Evolutionary conservation across 1,140 invertebrate genomes (phyloP).

Genomic region (Chionoecetes opilio): DNA sequence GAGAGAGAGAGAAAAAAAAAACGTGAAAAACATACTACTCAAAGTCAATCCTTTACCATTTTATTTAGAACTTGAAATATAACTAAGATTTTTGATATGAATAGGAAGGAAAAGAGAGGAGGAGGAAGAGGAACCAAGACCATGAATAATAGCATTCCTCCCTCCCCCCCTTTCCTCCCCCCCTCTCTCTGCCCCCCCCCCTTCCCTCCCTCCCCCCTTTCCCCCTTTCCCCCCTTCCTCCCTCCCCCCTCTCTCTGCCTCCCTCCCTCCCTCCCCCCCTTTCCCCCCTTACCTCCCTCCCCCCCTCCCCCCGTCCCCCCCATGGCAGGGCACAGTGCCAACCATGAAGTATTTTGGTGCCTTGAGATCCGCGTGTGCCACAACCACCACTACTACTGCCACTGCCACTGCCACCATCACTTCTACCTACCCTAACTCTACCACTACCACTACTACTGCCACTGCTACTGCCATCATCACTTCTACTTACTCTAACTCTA

Average conservation of each 20-base stretch:
- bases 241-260: not conserved
- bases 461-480: slow-evolving; percentile 58
- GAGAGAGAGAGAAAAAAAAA: not conserved
- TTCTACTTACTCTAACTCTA: slow-evolving; percentile 40
- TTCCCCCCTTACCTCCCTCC: not conserved
- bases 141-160: slow-evolving; percentile 30
- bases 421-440: slow-evolving; percentile 39
- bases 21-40: not conserved
- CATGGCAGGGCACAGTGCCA: not conserved
- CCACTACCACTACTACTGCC: slow-evolving; percentile 61
- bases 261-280: not conserved
- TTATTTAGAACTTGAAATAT: not conserved
- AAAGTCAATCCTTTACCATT: not conserved
- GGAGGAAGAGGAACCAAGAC: not conserved
- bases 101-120: not conserved
- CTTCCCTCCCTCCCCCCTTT: not conserved
- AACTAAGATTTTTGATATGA: not conserved
- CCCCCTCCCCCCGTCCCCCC: slow-evolving; percentile 34
- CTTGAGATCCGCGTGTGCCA: not conserved
- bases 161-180: not conserved
- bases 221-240: not conserved
- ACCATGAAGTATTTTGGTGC: not conserved
- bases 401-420: slow-evolving; percentile 52
- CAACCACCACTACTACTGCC: not conserved
- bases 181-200: not conserved